Percentiles rank a stretch among this genome's conserved stretches.
phyloP scores from a whole-genome alignment of 1,140 invertebrate genomes.

The Drosophila insularis region DNA sequence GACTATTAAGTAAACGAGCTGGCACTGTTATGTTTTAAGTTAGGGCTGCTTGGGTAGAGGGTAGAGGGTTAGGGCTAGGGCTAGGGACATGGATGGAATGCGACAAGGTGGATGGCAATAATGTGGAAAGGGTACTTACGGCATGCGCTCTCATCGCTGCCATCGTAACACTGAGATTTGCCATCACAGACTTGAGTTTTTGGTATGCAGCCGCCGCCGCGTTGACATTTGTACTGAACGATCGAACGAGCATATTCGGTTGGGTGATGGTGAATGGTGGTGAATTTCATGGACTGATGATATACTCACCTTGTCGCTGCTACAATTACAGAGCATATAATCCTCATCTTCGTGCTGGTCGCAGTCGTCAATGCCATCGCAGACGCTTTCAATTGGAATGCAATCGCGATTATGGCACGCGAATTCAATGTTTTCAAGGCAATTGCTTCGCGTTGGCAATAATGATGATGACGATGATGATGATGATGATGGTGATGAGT shows the following conservation, averaged over 20 bases:
- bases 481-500: conserved; percentile 49
- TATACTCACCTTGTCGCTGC: conserved; percentile 81
- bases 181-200: conserved; percentile 87
- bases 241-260: not conserved
- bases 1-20: not conserved
- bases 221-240: conserved; percentile 80
- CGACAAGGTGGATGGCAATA: not conserved
- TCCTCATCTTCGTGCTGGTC: conserved; percentile 91
- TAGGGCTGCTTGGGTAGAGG: not conserved
- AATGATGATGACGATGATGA: conserved; percentile 28
- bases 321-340: conserved; percentile 79
- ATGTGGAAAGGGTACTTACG: conserved; percentile 79
- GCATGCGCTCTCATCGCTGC: conserved; percentile 88
- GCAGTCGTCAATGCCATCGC: conserved; percentile 93
- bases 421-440: conserved; percentile 82
- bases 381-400: conserved; percentile 85
- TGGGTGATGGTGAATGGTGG: not conserved
- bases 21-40: not conserved
- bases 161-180: conserved; percentile 87
- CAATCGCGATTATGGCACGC: conserved; percentile 84
- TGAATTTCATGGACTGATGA: not conserved
- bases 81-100: no score
- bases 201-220: conserved; percentile 82
- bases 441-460: conserved; percentile 43
- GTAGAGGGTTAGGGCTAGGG: no score